Conservation (phyloP, 1,140 invertebrate species). For the Tetragnatha versicolor region DNA sequence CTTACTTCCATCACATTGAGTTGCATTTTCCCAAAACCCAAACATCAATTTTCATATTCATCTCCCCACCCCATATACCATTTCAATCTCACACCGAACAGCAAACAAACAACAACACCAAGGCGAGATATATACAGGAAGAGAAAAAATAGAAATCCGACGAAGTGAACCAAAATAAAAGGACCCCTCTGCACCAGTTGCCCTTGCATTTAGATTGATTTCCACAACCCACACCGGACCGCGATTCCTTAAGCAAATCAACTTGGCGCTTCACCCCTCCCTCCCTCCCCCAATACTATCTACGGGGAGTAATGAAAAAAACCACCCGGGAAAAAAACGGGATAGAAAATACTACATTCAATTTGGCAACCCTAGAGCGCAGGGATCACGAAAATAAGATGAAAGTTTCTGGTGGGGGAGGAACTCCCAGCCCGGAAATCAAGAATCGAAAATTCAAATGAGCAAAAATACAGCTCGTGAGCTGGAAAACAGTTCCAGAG, state of each 20-base stretch:
- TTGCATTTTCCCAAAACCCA: constrained; percentile 1
- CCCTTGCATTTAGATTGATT: constrained; percentile 34
- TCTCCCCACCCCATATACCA: background rate
- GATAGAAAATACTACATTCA: constrained; percentile 46
- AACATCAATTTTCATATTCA: background rate
- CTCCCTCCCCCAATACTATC: background rate
- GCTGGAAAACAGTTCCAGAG: constrained; percentile 51
- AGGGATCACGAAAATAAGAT: constrained; percentile 50
- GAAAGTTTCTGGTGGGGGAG: constrained; percentile 17
- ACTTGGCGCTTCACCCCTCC: background rate
- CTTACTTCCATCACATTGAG: no score
- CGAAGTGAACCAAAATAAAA: constrained; percentile 28
- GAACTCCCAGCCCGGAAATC: constrained; percentile 41
- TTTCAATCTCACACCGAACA: background rate
- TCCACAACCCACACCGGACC: background rate
- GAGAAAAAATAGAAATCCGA: background rate
- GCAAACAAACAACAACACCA: background rate
- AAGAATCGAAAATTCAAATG: constrained; percentile 55
- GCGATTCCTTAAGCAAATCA: constrained; percentile 37
- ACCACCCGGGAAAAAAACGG: constrained; percentile 4
- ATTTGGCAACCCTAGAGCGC: constrained; percentile 52
- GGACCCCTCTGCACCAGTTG: constrained; percentile 27
- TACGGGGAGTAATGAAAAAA: background rate
- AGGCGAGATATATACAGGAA: background rate
- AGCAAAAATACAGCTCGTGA: constrained; percentile 49